Percentiles rank a stretch among this genome's conserved stretches.
phyloP scores from a whole-genome alignment of 2,113 vertebrate species.

The Oryzias woworae region DNA sequence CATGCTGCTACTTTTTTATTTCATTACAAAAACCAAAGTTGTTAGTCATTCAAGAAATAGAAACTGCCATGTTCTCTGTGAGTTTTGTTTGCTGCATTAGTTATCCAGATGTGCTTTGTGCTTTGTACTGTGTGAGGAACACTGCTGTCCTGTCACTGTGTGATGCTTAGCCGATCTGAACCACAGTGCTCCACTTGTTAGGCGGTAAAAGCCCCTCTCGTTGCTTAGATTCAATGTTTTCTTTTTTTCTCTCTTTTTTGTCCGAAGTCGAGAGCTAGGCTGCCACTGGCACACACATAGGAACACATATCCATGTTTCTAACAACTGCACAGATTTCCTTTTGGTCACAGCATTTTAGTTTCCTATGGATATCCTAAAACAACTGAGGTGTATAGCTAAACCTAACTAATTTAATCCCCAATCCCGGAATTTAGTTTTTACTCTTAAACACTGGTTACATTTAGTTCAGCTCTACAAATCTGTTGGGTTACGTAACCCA shows the following conservation, averaged over 20 bases:
- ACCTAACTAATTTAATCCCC: background rate
- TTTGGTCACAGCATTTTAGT: no score
- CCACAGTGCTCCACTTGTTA: conserved; percentile 60
- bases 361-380: background rate
- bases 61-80: background rate
- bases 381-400: background rate
- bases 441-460: background rate
- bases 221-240: conserved; percentile 18
- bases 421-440: background rate
- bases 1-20: no score
- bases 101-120: conserved; percentile 53
- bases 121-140: conserved; percentile 44
- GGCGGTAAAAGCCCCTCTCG: conserved; percentile 44
- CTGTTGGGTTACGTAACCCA: background rate
- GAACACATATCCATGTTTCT: background rate
- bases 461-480: background rate
- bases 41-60: no score
- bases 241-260: conserved; percentile 26
- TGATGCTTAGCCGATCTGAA: conserved; percentile 39
- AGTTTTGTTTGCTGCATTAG: background rate
- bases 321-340: no score
- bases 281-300: conserved; percentile 56
- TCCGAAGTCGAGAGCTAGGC: conserved; percentile 49
- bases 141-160: conserved; percentile 38
- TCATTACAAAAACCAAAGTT: no score